A percentile compares a stretch with the other conserved stretches of the same genome.
These are phyloP conservation scores for Himalopsyche kuldschensis DNA, from an alignment of 2,888 invertebrate genomes.

Conservation along the genomic window DNA sequence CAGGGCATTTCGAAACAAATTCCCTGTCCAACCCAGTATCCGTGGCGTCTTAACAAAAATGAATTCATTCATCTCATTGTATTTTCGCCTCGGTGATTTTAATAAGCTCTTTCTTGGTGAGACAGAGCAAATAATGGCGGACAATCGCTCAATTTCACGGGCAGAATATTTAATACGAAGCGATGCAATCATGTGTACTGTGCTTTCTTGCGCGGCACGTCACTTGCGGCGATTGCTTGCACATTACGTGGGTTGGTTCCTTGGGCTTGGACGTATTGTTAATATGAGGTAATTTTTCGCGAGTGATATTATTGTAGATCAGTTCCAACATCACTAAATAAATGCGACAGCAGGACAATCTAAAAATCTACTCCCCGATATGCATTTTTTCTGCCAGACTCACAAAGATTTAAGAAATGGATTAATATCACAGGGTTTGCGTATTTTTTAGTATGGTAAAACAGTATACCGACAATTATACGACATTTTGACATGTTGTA, in stretches of 20 bases:
- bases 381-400: no score
- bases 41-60: neutral
- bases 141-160: conserved; percentile 26
- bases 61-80: neutral
- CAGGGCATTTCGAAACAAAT: neutral
- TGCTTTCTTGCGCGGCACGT: neutral
- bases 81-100: neutral
- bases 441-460: no score
- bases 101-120: neutral
- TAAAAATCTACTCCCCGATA: no score
- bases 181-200: neutral
- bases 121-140: neutral
- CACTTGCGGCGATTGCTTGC: neutral
- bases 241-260: neutral
- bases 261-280: neutral
- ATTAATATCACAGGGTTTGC: no score
- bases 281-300: no score
- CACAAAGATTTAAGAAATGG: no score
- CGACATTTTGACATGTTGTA: no score
- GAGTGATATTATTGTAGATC: no score
- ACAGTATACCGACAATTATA: no score
- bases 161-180: conserved; percentile 22
- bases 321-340: no score
- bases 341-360: no score
- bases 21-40: neutral